These are phyloP conservation scores for Ispidina lecontei DNA, from an alignment of 2,797 vertebrate genomes.

Conservation along the genomic window DNA sequence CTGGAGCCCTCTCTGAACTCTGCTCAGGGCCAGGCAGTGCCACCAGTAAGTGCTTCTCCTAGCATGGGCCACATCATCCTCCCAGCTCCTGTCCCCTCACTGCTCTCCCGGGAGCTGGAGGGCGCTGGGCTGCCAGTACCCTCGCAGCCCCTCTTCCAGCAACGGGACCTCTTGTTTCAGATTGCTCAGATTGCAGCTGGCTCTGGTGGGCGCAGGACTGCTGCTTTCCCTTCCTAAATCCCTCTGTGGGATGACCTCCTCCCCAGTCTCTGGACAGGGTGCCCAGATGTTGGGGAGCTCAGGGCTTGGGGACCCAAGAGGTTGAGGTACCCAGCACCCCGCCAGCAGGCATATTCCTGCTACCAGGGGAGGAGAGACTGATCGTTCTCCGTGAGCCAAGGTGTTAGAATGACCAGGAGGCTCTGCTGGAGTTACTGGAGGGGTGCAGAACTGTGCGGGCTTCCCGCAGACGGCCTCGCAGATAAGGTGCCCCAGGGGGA, in stretches of 20 bases:
- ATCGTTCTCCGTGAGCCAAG: neutral
- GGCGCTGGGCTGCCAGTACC: neutral
- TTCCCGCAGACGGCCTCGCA: neutral
- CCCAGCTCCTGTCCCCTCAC: neutral
- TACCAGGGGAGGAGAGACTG: neutral
- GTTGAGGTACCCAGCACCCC: neutral
- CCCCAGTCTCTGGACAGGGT: neutral
- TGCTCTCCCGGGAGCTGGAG: neutral
- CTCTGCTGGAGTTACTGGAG: neutral
- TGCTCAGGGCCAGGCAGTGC: neutral
- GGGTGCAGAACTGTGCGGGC: neutral
- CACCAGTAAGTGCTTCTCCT: neutral
- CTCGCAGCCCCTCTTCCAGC: neutral
- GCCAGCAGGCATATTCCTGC: neutral
- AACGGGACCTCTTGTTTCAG: neutral
- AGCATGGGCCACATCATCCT: rapidly evolving
- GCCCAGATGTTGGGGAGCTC: neutral
- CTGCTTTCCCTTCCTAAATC: neutral
- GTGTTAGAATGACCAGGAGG: neutral
- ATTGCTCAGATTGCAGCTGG: neutral
- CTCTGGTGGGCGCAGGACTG: neutral
- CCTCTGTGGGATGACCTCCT: neutral
- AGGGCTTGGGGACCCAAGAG: neutral
- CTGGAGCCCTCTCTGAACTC: neutral
- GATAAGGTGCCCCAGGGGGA: neutral